Evolutionary conservation across 2,888 invertebrate genomes (phyloP), one percentile per base, ranked within the genome.

Genomic region (Parapristionchus giblindavisi): DNA sequence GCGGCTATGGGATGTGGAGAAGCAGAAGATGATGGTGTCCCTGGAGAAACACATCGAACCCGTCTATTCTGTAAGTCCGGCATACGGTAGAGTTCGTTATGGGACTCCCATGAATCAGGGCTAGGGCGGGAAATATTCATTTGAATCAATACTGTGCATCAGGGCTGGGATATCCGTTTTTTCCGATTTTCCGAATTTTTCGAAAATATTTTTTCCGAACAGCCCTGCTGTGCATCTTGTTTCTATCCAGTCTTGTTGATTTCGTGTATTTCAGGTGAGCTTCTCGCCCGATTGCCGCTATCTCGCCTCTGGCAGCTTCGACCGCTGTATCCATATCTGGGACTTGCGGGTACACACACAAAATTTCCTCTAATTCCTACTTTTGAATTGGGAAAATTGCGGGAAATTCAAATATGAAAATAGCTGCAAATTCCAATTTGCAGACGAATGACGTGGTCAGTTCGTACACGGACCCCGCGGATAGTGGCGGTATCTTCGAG

Each of bases 271-370:
- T 48, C 24, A 51, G 51, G 48, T 65, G 5, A 48, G 32, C 14
- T 98, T 98, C 89, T 96, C 96, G 87, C 98, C 98, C 0, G 97
- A 98, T 90, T 98, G 98, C 24, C 95, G 96, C 89, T 95, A 94
- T 88, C 91, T 99, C 82, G 98, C 99, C 2, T 96, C 96, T 87
- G 99, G 99, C 27, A 97, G 97, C 85, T 99, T 99, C 89, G 98
- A 99, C 89, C 96, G 98, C 90, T 97, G 96, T 91, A 97, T 99
- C 79, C 96, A 97, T 89, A 97, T 99, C 87, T 99, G 98, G 98
- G 97, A 96, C 74, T 96, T 97, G 52, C 91, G 92, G 90, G 92
- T 92, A 87, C 63, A 36, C 63, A 11, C 8, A n/a, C n/a, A n/a
- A n/a, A n/a, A n/a, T n/a, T n/a, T n/a, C 11, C 63, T n/a, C 34